Conservation (phyloP, 2,888 invertebrate genomes). For the Aphidoletes aphidimyza region DNA sequence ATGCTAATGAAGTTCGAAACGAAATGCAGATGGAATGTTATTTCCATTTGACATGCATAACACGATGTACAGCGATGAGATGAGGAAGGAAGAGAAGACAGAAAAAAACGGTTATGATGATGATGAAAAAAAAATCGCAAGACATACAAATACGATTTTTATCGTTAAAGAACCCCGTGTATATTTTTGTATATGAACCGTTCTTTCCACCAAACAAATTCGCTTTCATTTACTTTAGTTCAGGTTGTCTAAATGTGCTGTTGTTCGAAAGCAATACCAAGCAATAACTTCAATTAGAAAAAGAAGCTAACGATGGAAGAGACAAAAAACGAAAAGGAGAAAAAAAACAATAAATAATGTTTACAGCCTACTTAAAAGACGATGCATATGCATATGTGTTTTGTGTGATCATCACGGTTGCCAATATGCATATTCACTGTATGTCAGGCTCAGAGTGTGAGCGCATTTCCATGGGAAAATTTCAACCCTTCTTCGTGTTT, state of each 20-base stretch:
- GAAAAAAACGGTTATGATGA: slow-evolving; percentile 52
- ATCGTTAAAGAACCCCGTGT: neutral
- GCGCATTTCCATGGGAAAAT: slow-evolving; percentile 55
- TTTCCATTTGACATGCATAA: neutral
- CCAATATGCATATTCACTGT: slow-evolving; percentile 40
- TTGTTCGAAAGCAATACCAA: neutral
- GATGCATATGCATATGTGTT: slow-evolving; percentile 39
- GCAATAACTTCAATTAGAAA: slow-evolving; percentile 29
- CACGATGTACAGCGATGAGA: too few relatives aligned
- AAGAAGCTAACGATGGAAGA: neutral
- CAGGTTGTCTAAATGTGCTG: neutral
- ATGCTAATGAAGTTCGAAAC: slow-evolving; percentile 14
- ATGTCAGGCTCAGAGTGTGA: too few relatives aligned
- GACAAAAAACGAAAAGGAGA: slow-evolving; percentile 7
- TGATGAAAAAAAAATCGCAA: slow-evolving; percentile 47
- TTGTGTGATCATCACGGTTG: slow-evolving; percentile 27
- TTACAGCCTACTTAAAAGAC: slow-evolving; percentile 37
- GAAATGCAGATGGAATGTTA: slow-evolving; percentile 10
- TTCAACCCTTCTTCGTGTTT: slow-evolving; percentile 52
- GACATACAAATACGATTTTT: neutral
- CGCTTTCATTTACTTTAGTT: neutral
- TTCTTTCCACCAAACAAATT: neutral
- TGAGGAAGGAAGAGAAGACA: neutral
- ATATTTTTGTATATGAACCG: neutral
- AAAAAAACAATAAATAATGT: slow-evolving; percentile 52